Conservation (phyloP, 1,140 invertebrate species). For the Chironomus striatipennis region DNA sequence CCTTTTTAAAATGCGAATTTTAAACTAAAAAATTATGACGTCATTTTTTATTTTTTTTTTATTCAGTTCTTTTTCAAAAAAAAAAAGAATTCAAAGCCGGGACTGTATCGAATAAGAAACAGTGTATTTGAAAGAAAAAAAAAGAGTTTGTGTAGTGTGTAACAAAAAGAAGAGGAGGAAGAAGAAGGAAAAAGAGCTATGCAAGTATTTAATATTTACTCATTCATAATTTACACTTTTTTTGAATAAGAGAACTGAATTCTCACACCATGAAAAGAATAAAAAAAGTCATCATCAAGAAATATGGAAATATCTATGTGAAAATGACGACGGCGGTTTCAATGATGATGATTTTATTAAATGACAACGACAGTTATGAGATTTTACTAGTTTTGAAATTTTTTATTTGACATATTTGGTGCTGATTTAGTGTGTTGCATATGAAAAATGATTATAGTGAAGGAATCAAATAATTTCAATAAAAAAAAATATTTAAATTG, state of each 20-base stretch:
- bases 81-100: too few species aligned
- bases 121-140: too few species aligned
- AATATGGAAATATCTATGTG: too few species aligned
- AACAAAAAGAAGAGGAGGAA: background rate
- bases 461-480: too few species aligned
- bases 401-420: too few species aligned
- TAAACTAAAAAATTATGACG: constrained; percentile 8
- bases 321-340: too few species aligned
- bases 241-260: background rate
- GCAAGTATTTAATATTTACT: constrained; percentile 14
- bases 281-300: background rate
- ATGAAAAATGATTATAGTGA: too few species aligned
- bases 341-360: background rate
- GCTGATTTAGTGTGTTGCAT: too few species aligned
- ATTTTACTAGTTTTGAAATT: background rate
- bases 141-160: too few species aligned
- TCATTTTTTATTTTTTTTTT: background rate
- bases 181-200: background rate
- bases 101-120: too few species aligned
- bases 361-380: background rate
- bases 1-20: constrained; percentile 9
- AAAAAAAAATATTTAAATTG: too few species aligned
- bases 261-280: background rate
- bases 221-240: constrained; percentile 9
- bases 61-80: background rate